Evolutionary conservation across 2,113 vertebrate species (phyloP).

Genomic region (Centropus unirufus): DNA sequence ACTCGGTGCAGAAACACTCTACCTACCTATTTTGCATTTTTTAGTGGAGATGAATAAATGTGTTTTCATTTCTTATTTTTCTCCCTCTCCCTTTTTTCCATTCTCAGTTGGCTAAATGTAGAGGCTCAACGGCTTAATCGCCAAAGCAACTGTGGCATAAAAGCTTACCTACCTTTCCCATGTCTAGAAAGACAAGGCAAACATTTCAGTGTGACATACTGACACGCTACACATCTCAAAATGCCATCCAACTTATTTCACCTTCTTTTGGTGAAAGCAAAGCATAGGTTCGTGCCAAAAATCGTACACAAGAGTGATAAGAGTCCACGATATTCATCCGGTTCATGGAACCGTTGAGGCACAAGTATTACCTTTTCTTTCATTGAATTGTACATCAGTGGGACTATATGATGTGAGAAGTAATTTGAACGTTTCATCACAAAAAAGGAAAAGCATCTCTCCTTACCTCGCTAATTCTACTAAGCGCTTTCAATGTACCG

Average conservation of each 20-base stretch:
- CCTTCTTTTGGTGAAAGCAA: neutral
- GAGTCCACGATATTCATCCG: no score
- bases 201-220: slow-evolving; percentile 52
- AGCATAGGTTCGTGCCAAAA: neutral
- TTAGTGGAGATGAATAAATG: neutral
- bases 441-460: neutral
- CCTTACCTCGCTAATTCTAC: neutral
- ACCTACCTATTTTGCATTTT: neutral
- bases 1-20: neutral
- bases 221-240: slow-evolving; percentile 13
- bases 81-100: neutral
- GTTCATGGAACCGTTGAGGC: neutral
- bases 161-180: slow-evolving; percentile 56
- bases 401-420: neutral
- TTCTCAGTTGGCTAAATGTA: neutral
- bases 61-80: neutral
- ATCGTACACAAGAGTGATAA: neutral
- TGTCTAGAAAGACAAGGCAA: slow-evolving; percentile 77
- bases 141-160: neutral
- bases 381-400: neutral
- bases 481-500: neutral
- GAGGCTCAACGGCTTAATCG: neutral
- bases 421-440: neutral
- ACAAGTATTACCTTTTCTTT: neutral
- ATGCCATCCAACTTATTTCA: slow-evolving; percentile 16